Percentiles rank a stretch among this genome's conserved stretches.
Evolutionary conservation across 1,140 invertebrate genomes (phyloP).

Genomic region (Piezodorus guildinii): DNA sequence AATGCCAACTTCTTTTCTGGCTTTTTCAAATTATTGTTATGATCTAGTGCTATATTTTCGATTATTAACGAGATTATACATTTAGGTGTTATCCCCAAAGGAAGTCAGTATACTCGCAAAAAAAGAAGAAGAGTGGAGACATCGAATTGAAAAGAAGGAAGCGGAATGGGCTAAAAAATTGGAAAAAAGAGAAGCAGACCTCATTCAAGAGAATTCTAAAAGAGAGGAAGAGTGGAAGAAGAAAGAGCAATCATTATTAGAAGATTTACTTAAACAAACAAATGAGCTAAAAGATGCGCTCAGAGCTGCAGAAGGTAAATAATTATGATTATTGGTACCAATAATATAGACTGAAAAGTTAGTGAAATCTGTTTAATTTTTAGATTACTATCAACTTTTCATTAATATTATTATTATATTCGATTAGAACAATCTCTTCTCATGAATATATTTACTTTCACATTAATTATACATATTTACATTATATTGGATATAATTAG

Average conservation of each 20-base stretch:
- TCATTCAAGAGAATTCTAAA: conserved; percentile 38
- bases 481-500: too few species aligned
- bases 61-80: neutral
- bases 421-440: too few species aligned
- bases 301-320: conserved; percentile 47
- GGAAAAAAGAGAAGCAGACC: conserved; percentile 42
- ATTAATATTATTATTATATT: too few species aligned
- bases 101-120: conserved; percentile 37
- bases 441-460: too few species aligned
- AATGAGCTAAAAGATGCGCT: conserved; percentile 46
- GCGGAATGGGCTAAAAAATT: conserved; percentile 43
- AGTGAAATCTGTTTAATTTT: too few species aligned
- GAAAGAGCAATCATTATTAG: conserved; percentile 43
- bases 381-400: too few species aligned
- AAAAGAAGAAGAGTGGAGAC: conserved; percentile 43
- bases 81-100: conserved; percentile 33
- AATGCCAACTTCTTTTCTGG: too few species aligned
- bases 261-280: conserved; percentile 39
- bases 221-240: conserved; percentile 53
- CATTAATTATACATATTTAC: too few species aligned
- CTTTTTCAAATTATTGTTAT: too few species aligned
- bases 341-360: too few species aligned
- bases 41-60: too few species aligned
- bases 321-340: neutral
- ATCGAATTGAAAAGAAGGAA: conserved; percentile 42